Conservation (phyloP, 1,140 invertebrate species). For the Hycleus cichorii region DNA sequence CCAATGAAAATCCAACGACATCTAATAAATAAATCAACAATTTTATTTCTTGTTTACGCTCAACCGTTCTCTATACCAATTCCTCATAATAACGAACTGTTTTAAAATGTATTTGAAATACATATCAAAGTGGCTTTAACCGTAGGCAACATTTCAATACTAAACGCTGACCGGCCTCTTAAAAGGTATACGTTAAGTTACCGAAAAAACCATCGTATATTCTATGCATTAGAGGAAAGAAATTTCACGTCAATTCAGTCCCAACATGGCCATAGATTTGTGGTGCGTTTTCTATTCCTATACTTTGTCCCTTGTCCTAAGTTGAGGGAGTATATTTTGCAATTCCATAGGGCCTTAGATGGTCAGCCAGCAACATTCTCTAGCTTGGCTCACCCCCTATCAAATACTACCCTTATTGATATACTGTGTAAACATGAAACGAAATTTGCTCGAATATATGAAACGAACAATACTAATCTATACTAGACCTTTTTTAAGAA, state of each 20-base stretch:
- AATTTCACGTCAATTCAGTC: slow-evolving; percentile 16
- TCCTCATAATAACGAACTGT: slow-evolving; percentile 6
- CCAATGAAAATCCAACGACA: too few relatives aligned
- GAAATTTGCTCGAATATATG: background rate
- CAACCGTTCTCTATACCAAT: too few relatives aligned
- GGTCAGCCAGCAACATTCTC: slow-evolving; percentile 30
- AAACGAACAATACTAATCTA: background rate
- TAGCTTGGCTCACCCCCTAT: background rate
- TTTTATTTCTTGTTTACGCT: too few relatives aligned
- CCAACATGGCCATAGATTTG: background rate
- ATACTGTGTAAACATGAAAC: slow-evolving; percentile 37
- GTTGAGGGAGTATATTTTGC: slow-evolving; percentile 30
- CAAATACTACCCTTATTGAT: slow-evolving; percentile 33
- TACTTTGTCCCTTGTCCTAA: slow-evolving; percentile 14
- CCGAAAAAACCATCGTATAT: slow-evolving; percentile 20
- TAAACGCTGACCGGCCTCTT: slow-evolving; percentile 21
- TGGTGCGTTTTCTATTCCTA: slow-evolving; percentile 6
- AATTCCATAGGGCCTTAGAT: slow-evolving; percentile 25
- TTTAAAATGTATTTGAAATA: slow-evolving; percentile 31
- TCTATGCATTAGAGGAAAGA: slow-evolving; percentile 32
- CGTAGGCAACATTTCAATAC: slow-evolving; percentile 24
- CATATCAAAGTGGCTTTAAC: slow-evolving; percentile 27
- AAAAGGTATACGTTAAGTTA: slow-evolving; percentile 12
- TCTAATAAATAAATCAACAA: too few relatives aligned
- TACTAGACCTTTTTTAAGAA: too few relatives aligned